Evolutionary conservation across 2,113 vertebrate species (phyloP), one percentile per base, ranked within the genome.

Genomic region (Poicephalus meyeri): DNA sequence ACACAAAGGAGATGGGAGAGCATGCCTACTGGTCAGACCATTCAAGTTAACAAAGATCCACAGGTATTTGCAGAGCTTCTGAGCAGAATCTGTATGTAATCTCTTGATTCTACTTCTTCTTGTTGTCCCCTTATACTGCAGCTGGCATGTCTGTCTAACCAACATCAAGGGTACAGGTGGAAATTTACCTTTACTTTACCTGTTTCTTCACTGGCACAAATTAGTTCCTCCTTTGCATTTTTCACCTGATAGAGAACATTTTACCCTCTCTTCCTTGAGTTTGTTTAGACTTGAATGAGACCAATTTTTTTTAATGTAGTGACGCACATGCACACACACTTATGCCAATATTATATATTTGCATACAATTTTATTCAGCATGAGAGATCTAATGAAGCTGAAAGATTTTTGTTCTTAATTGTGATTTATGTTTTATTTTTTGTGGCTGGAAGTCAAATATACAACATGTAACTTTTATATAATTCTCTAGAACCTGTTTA

Each of bases 1-100:
- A 99, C 98, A 16, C 99, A 99, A 77, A 99, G 98, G 93, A 98
- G 99, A 91, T 99, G 99, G 99, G 99, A 99, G 97, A 99, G 69
- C 69, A 97, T 98, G 26, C 98, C 99, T 19, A 97, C 96, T 90
- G 98, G 98, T 73, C 99, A 99, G 90, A 97, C 98, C 21, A 95
- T 99, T 58, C 97, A 98, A 26, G 93, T 98, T 86, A 98, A 90
- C 71, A 98, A 96, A 86, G 97, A 97, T 73, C 68, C 98, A 73
- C 98, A 98, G 98, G 99, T 99, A 92, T 14, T 91, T 88, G 66
- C 58, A 79, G 58, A 66, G 31, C 26, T 50, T 58, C 58, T 91
- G 64, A 58, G 46, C 28, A 47, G 76, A 28, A 35, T 58, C 31
- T 87, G 3, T 26, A 19, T 82, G 13, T 46, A 14, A 80, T 42